Conservation (phyloP, 2,888 invertebrate species). For the Nomada hirtipes region DNA sequence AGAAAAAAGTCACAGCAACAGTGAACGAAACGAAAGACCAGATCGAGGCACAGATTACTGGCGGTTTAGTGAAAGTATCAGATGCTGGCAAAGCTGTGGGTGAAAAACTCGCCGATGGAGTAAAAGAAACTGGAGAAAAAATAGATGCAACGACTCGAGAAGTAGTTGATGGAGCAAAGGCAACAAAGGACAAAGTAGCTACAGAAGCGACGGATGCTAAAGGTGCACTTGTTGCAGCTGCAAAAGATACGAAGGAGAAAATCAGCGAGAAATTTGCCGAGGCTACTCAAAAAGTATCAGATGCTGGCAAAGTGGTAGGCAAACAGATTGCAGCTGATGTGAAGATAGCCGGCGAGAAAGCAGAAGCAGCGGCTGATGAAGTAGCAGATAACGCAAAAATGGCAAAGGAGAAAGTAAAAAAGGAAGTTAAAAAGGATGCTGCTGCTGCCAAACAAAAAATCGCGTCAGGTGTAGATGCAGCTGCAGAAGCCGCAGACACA, state of each 20-base stretch:
- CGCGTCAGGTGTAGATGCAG: slow-evolving; percentile 57
- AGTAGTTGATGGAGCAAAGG: slow-evolving; percentile 84
- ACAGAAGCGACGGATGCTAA: slow-evolving; percentile 55
- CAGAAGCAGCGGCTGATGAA: slow-evolving; percentile 59
- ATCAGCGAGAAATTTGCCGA: slow-evolving; percentile 37
- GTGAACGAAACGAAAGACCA: slow-evolving; percentile 59
- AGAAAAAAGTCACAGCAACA: slow-evolving; percentile 11
- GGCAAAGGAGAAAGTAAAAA: slow-evolving; percentile 82
- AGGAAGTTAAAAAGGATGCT: slow-evolving; percentile 51
- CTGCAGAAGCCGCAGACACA: slow-evolving; percentile 57
- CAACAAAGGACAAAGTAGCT: slow-evolving; percentile 10
- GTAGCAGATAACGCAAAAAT: slow-evolving; percentile 22
- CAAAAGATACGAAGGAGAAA: slow-evolving; percentile 58
- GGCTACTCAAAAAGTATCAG: slow-evolving; percentile 76
- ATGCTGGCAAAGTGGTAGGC: slow-evolving; percentile 82
- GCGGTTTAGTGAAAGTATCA: slow-evolving; percentile 5
- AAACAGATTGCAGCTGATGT: slow-evolving; percentile 13
- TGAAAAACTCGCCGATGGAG: slow-evolving; percentile 81
- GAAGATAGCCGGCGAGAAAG: slow-evolving; percentile 16
- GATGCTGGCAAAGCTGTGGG: slow-evolving; percentile 59
- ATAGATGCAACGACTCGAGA: slow-evolving; percentile 71
- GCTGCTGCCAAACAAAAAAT: slow-evolving; percentile 59
- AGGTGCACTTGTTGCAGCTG: slow-evolving; percentile 47
- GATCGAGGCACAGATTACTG: slow-evolving; percentile 42
- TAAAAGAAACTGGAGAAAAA: slow-evolving; percentile 83